Conservation (phyloP, 2,797 vertebrate genomes). For the Anisognathus igniventris region DNA sequence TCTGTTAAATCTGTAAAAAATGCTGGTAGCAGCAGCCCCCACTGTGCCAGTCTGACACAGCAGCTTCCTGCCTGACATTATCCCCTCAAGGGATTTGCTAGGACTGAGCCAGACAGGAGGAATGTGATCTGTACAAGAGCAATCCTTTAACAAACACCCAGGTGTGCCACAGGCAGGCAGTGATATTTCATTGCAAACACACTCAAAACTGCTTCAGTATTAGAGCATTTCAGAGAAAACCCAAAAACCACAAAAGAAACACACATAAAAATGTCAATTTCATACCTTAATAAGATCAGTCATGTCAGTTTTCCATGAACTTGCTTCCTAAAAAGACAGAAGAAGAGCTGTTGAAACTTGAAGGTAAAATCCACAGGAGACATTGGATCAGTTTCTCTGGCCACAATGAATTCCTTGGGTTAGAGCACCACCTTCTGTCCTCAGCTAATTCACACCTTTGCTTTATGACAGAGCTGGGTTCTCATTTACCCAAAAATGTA, state of each 20-base stretch:
- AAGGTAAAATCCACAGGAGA: background rate
- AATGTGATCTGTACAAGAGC: background rate
- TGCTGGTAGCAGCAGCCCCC: background rate
- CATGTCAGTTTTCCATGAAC: slow-evolving; percentile 42
- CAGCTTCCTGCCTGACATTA: background rate
- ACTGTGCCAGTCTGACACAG: background rate
- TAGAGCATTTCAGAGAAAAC: background rate
- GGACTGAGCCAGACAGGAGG: background rate
- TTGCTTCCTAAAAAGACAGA: slow-evolving; percentile 55
- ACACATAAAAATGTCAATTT: background rate
- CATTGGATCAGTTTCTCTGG: background rate
- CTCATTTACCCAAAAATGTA: background rate
- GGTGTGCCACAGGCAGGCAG: background rate
- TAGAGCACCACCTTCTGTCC: slow-evolving; percentile 45
- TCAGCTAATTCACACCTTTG: background rate
- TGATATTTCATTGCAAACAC: background rate
- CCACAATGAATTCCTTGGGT: background rate
- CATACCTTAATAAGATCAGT: slow-evolving; percentile 51
- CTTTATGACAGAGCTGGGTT: background rate
- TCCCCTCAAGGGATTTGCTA: background rate
- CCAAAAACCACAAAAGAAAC: background rate
- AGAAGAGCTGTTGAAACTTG: background rate
- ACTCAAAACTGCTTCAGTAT: background rate
- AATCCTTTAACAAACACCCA: background rate
- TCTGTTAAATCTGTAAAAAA: background rate